These are phyloP conservation scores for Aulostomus chinensis DNA, from an alignment of 2,797 vertebrate species.

Conservation along the genomic window DNA sequence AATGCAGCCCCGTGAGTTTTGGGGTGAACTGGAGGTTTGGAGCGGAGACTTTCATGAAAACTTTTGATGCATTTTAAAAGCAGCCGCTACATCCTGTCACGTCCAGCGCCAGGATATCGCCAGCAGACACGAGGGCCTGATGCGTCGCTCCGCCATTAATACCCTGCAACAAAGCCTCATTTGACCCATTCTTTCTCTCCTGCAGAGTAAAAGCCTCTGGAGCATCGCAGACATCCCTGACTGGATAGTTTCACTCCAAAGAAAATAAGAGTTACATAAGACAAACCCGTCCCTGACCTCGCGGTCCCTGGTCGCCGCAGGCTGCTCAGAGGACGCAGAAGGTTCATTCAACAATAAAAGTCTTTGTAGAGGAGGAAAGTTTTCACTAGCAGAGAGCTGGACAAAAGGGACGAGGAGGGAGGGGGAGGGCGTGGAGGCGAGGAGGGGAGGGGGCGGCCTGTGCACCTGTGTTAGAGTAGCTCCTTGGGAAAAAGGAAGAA, in stretches of 20 bases:
- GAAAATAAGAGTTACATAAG: slow-evolving; percentile 14
- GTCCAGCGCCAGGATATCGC: slow-evolving; percentile 8
- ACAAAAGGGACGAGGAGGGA: background rate
- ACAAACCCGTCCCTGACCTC: slow-evolving; percentile 3
- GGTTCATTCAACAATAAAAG: slow-evolving; percentile 12
- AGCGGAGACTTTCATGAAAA: slow-evolving; percentile 23
- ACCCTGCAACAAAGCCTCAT: slow-evolving; percentile 29
- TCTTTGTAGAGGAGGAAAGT: slow-evolving; percentile 1
- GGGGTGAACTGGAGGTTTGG: slow-evolving; percentile 15
- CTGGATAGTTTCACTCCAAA: slow-evolving; percentile 24
- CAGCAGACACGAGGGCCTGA: slow-evolving; percentile 31
- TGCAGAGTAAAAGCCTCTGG: slow-evolving; percentile 8
- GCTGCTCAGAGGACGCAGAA: no score
- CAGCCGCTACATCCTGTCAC: slow-evolving; percentile 31
- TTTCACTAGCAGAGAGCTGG: background rate
- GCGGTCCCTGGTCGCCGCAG: no score
- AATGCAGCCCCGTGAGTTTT: slow-evolving; percentile 52
- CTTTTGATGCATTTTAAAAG: slow-evolving; percentile 43
- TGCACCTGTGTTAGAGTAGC: slow-evolving; percentile 69
- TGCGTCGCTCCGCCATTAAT: no score
- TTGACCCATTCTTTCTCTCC: slow-evolving; percentile 17
- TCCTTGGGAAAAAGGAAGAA: slow-evolving; percentile 69
- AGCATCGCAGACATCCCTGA: slow-evolving; percentile 24
- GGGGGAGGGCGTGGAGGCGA: no score
- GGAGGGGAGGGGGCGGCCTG: slow-evolving; percentile 1